Base-by-base conservation (phyloP, 2,888 invertebrate genomes). In the Limulus polyphemus region DNA sequence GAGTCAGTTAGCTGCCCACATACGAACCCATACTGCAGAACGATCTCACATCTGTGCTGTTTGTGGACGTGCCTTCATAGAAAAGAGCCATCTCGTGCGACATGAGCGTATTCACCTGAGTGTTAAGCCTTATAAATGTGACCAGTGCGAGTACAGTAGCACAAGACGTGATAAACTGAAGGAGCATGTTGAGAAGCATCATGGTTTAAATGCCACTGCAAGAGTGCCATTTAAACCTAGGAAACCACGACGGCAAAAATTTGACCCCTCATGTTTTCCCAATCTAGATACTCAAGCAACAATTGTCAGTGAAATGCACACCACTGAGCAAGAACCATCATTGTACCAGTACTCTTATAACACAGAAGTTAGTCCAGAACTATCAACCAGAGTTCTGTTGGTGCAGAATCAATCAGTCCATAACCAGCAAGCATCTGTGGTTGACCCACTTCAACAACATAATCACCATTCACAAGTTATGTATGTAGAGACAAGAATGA, bases 31-130 rank as follows among this genome's bases (percentile, higher is more conserved):
- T 78, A 71, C 77, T 72, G 79, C 75, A 67, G 78, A 76, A 50
- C 74, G 81, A 13, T 77, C 79, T 11, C 80, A 81, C 71, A 77
- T 80, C 46, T 85, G 85, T 72, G 75, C 76, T 32, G 77, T 79
- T 14, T 84, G 84, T 73, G 81, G 82, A 1, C 78, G 83, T 56
- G 81, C 81, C 13, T 85, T 85, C 72, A 81, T 84, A 72, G 84
- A 85, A 72, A 83, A 83, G 70, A 82, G 83, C 49, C 84, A 85
- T 74, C 74, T 85, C 62, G 78, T 83, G 12, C 77, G 85, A 1
- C 85, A 85, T 72, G 83, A 84, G 72, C 75, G 83, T 54, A 83
- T 84, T 59, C 85, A 85, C 74, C 74, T 82, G 55, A 79, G 81
- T 67, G 83, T 83, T 64, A 82, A 83, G 69, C 82, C 83, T 1